A percentile compares a stretch with the other conserved stretches of the same genome.
These are phyloP conservation scores for Drosophila sp. DNA, from an alignment of 1,140 invertebrate species.

Conservation along the genomic window DNA sequence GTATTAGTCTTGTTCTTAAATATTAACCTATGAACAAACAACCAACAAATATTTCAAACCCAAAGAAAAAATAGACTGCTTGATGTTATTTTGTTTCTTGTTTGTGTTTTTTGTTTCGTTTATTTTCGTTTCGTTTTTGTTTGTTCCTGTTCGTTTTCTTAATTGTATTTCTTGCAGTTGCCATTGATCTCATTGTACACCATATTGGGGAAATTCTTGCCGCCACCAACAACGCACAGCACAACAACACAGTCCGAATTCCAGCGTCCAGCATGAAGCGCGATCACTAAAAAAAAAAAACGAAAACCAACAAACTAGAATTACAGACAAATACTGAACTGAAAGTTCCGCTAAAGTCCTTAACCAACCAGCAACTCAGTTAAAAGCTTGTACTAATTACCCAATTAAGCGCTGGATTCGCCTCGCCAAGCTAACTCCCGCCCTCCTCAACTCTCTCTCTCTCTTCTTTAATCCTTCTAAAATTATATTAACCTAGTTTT, in stretches of 20 bases:
- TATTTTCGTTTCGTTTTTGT: slow-evolving; percentile 55
- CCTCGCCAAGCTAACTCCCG: background rate
- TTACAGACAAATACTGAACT: slow-evolving; percentile 7
- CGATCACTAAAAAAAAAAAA: slow-evolving; percentile 66
- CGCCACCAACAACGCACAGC: slow-evolving; percentile 77
- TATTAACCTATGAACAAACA: slow-evolving; percentile 25
- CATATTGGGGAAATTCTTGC: slow-evolving; percentile 97
- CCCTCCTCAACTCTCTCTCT: background rate
- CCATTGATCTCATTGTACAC: slow-evolving; percentile 99
- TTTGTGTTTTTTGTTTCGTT: slow-evolving; percentile 39
- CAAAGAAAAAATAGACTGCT: slow-evolving; percentile 53
- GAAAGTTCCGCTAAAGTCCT: slow-evolving; percentile 4
- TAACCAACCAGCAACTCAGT: slow-evolving; percentile 1
- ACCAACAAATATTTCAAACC: slow-evolving; percentile 26
- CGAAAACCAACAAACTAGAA: slow-evolving; percentile 17
- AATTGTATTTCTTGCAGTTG: slow-evolving; percentile 92
- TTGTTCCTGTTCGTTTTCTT: slow-evolving; percentile 53
- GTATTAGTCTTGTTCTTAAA: slow-evolving; percentile 41
- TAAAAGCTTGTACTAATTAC: slow-evolving; percentile 55
- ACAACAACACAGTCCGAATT: slow-evolving; percentile 73
- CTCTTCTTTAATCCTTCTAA: background rate
- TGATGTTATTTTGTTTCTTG: slow-evolving; percentile 48
- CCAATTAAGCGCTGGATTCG: slow-evolving; percentile 21
- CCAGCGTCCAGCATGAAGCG: slow-evolving; percentile 77
- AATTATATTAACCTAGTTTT: background rate